Base-by-base conservation (phyloP, 2,113 vertebrate genomes). In the Cepphus grylle region DNA sequence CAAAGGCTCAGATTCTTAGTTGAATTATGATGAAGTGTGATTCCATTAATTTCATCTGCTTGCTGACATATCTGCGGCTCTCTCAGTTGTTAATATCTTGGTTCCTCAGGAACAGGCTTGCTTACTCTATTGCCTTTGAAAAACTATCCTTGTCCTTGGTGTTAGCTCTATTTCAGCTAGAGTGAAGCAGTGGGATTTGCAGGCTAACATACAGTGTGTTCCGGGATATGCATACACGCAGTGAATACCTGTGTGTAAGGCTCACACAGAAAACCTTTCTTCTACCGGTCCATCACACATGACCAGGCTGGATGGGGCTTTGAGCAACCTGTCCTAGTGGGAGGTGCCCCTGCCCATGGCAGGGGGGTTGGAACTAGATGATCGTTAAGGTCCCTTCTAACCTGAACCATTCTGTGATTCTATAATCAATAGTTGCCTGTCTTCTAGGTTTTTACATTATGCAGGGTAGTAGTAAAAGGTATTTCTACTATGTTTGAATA, bases 221-320 rank as follows among this genome's bases (percentile, higher is more conserved):
- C 49, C 53, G 58, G 80, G 53, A 93, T 95, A 49, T 58, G 26
- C 22, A 38, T 53, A 17, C 0, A 0, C 1, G 0, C 2, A 2
- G 40, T 62, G 25, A 79, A 25, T 67, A 55, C 19, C 17, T 26
- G 11, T 56, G 11, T 65, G 34, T 49, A 69, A 89, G 73, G 38
- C 56, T 93, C n/a, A 63, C 15, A 32, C 4, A 63, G 70, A 76
- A 87, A 78, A 61, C 11, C 15, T 40, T 42, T 50, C 47, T 73
- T 73, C 42, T 76, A 45, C 17, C 11, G n/a, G 7, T 58, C 49
- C n/a, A 38, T 69, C 45, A 53, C 15, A 49, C 5, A 9, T 49
- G 78, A 49, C 47, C 47, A 49, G 47, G 47, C 47, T 49, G 47
- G 47, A 49, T 22, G 21, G 47, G 21, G 47, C 21, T 49, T 49